Conservation (phyloP, 1,140 invertebrate species). For the Drosophila triauraria region DNA sequence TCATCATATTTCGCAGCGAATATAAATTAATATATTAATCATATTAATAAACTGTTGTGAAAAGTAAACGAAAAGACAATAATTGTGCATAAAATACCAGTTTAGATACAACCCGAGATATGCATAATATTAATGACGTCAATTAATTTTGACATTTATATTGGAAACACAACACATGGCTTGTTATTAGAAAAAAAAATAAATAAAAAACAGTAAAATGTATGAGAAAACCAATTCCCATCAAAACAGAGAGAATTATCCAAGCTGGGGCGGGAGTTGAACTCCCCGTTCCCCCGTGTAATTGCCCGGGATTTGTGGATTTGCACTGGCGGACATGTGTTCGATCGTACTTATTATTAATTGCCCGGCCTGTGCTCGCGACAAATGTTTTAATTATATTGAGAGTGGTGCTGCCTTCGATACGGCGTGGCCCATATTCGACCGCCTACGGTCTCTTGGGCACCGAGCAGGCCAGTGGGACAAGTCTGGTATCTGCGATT, state of each 20-base stretch:
- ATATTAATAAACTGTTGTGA: conserved; percentile 7
- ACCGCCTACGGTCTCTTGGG: conserved; percentile 44
- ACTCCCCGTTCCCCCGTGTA: background rate
- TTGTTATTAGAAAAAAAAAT: background rate
- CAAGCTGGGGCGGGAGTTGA: background rate
- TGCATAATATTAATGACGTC: conserved; percentile 17
- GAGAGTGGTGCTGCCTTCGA: conserved; percentile 40
- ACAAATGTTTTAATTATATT: conserved; percentile 77
- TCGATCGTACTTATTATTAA: conserved; percentile 53
- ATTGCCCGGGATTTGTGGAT: conserved; percentile 9
- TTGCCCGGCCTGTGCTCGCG: conserved; percentile 52
- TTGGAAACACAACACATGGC: background rate
- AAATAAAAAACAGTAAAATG: background rate
- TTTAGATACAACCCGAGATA: conserved; percentile 13
- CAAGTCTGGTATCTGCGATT: conserved; percentile 54
- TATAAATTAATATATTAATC: conserved; percentile 16
- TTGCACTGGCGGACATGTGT: conserved; percentile 27
- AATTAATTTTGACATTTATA: conserved; percentile 20
- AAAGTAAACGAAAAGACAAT: background rate
- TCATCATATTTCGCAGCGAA: background rate
- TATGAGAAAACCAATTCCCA: conserved; percentile 6
- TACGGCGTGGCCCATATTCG: conserved; percentile 44
- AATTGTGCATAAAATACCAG: conserved; percentile 9
- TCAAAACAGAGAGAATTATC: background rate
- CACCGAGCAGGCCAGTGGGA: conserved; percentile 66